phyloP scores from a whole-genome alignment of 2,113 vertebrate species.

The Albula goreensis region DNA sequence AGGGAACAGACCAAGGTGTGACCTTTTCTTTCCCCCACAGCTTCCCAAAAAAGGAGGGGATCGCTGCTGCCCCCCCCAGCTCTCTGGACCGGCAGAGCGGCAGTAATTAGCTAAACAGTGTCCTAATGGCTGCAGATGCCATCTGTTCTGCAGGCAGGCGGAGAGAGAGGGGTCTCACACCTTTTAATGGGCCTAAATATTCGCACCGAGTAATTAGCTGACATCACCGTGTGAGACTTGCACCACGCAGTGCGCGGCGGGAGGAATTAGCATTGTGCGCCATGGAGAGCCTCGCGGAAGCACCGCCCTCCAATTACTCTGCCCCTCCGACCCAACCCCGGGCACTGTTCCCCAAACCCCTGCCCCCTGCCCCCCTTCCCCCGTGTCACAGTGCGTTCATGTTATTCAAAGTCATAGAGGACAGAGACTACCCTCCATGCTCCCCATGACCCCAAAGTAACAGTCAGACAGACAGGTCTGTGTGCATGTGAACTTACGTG shows the following conservation, averaged over 20 bases:
- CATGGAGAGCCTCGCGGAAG: background rate
- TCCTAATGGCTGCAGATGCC: constrained; percentile 52
- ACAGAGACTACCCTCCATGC: background rate
- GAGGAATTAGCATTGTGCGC: constrained; percentile 22
- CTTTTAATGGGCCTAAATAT: constrained; percentile 68
- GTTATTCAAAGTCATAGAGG: background rate
- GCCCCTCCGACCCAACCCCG: background rate
- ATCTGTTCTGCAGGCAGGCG: constrained; percentile 62
- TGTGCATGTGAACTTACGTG: background rate
- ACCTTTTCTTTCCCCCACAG: background rate
- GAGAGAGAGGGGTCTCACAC: constrained; percentile 56
- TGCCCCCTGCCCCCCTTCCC: background rate
- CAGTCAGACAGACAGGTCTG: background rate
- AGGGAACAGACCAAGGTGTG: background rate
- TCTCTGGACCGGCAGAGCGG: constrained; percentile 11
- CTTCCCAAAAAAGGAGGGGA: background rate
- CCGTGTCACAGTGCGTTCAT: background rate
- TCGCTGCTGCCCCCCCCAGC: background rate
- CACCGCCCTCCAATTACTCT: constrained; percentile 9
- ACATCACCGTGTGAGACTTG: constrained; percentile 34
- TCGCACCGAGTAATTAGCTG: constrained; percentile 56
- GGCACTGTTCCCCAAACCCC: background rate
- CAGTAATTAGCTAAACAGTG: constrained; percentile 68
- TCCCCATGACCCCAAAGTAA: background rate
- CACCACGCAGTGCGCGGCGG: constrained; percentile 13